Evolutionary conservation across 2,888 invertebrate species (phyloP), one percentile per base, ranked within the genome.

Genomic region (Atethmia centrago): DNA sequence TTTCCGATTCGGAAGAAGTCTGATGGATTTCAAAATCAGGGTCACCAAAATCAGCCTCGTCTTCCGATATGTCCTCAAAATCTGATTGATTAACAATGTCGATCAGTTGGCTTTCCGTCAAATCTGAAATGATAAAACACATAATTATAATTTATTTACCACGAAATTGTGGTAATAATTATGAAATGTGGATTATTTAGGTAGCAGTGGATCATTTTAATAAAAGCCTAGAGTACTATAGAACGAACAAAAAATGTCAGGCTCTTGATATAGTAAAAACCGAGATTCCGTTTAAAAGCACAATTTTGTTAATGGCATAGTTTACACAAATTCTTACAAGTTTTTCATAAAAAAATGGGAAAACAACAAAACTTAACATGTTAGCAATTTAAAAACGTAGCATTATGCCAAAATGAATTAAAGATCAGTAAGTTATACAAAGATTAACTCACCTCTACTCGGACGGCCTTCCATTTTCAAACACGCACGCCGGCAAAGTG

Each of bases 31-130:
- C 36, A 21, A 58, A 21, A 58, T 58, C 58, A 21, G 10, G 21
- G 21, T 58, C 12, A 21, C 9, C 58, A 58, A 58, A 36, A 58
- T 58, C 9, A 58, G 36, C 21, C 10, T 36, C n/a, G 7, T 58
- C 58, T 12, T 58, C 36, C 21, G 36, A 58, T 58, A 58, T 21
- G 12, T 58, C 58, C 36, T 58, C 58, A n/a, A 36, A 58, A 58
- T 36, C 58, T 58, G 56, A 58, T 19, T 58, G 56, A 21, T 58
- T 36, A 1, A 21, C 21, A 21, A 21, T 58, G 21, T 10, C 58
- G 5, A 19, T 58, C 19, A 58, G 2, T 36, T 58, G 31, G 31
- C 21, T 58, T 36, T 36, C 36, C 5, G 21, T 36, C 36, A 58
- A 58, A 36, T 36, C 58, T 58, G 12, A 58, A 58, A 58, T 36